A percentile compares a stretch with the other conserved stretches of the same genome.
These are phyloP conservation scores for Thymallus thymallus DNA, from an alignment of 2,113 vertebrate genomes.

Conservation along the genomic window DNA sequence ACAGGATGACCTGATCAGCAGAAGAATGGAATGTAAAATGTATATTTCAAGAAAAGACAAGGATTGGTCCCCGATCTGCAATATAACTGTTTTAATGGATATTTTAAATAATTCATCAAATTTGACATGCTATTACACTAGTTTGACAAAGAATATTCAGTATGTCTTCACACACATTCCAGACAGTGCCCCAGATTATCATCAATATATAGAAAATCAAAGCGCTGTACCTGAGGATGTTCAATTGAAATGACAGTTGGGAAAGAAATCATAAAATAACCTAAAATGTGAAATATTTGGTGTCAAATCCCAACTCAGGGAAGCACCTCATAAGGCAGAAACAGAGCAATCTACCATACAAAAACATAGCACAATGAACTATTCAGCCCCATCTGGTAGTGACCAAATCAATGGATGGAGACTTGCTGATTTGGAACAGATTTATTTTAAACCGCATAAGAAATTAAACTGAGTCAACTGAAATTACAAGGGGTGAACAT, in stretches of 20 bases:
- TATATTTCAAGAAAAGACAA: neutral
- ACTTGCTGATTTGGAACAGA: neutral
- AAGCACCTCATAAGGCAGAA: too few species aligned
- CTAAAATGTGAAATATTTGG: constrained; percentile 34
- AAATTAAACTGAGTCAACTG: constrained; percentile 9
- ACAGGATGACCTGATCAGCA: neutral
- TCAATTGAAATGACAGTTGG: neutral
- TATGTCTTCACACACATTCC: constrained; percentile 34
- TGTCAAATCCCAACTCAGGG: constrained; percentile 11
- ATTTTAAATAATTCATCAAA: constrained; percentile 40
- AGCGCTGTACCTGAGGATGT: neutral
- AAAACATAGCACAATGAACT: neutral
- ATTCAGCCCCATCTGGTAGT: neutral
- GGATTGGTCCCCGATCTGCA: constrained; percentile 1
- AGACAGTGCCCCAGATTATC: constrained; percentile 24
- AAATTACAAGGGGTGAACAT: neutral
- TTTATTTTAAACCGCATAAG: constrained; percentile 1
- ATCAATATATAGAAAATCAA: neutral
- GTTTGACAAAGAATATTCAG: constrained; percentile 34
- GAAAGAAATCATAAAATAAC: neutral
- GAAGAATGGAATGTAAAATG: neutral
- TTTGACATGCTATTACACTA: constrained; percentile 21
- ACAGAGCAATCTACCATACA: neutral
- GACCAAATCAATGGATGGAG: neutral
- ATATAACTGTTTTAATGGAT: constrained; percentile 57